These are phyloP conservation scores for Zaprionus ornatus DNA, from an alignment of 1,140 invertebrate genomes.

Conservation along the genomic window DNA sequence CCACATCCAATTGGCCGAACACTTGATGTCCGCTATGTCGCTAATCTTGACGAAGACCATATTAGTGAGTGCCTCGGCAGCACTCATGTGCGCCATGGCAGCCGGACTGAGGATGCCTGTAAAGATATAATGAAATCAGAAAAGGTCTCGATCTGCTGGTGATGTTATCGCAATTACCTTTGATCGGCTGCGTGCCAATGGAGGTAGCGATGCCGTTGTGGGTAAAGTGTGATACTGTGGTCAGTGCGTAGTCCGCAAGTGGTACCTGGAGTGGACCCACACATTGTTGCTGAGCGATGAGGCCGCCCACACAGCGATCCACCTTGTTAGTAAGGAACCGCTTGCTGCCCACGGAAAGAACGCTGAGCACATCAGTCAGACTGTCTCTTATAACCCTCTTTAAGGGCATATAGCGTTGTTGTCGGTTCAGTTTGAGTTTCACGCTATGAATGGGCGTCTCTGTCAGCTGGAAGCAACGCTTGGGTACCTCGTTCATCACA, in stretches of 20 bases:
- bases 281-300: conserved; percentile 98
- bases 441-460: conserved; percentile 73
- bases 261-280: conserved; percentile 98
- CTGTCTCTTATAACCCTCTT: too few relatives aligned
- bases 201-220: conserved; percentile 94
- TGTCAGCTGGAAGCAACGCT: conserved; percentile 62
- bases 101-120: conserved; percentile 89
- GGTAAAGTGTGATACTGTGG: conserved; percentile 91
- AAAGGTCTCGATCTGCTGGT: neutral
- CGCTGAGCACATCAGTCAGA: conserved; percentile 87
- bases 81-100: conserved; percentile 95
- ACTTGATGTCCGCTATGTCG: conserved; percentile 95
- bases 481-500: conserved; percentile 90
- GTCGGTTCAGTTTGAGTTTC: neutral
- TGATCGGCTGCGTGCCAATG: conserved; percentile 98
- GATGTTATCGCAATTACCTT: conserved; percentile 85
- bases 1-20: conserved; percentile 99
- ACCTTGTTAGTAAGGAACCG: conserved; percentile 97
- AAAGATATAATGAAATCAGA: neutral
- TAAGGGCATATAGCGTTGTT: too few relatives aligned
- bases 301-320: conserved; percentile 97
- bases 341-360: conserved; percentile 97
- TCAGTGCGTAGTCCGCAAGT: conserved; percentile 96
- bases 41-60: conserved; percentile 96
- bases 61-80: conserved; percentile 97